These are phyloP conservation scores for Agriopis marginaria DNA, from an alignment of 2,888 invertebrate species.

Conservation along the genomic window DNA sequence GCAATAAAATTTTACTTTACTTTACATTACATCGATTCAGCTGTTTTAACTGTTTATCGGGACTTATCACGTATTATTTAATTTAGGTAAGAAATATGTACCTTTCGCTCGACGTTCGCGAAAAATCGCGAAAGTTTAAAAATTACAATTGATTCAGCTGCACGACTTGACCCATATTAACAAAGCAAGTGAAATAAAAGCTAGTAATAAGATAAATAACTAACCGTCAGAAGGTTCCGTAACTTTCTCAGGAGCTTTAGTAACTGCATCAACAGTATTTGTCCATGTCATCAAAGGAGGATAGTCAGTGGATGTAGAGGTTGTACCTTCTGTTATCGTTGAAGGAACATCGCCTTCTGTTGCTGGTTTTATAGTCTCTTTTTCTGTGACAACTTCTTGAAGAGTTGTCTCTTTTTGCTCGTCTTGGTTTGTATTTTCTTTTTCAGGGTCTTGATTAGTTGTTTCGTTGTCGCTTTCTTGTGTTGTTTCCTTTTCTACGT, in stretches of 20 bases:
- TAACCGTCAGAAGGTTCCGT: conserved; percentile 67
- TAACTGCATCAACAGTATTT: conserved; percentile 66
- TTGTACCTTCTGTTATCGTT: conserved; percentile 45
- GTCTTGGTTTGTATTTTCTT: conserved; percentile 47
- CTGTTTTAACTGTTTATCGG: too few relatives aligned
- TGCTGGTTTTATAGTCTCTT: conserved; percentile 57
- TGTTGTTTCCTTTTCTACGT: conserved; percentile 6
- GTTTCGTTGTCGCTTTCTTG: conserved; percentile 32
- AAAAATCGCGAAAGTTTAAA: too few relatives aligned
- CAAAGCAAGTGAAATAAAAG: too few relatives aligned
- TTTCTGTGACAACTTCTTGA: conserved; percentile 51
- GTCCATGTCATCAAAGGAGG: conserved; percentile 85
- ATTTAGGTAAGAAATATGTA: too few relatives aligned
- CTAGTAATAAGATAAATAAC: conserved; percentile 34
- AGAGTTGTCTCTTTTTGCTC: conserved; percentile 30
- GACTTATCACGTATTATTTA: too few relatives aligned
- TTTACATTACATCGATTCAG: too few relatives aligned
- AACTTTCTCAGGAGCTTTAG: conserved; percentile 62
- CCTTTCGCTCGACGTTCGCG: too few relatives aligned
- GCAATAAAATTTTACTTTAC: too few relatives aligned
- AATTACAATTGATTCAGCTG: too few relatives aligned
- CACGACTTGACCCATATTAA: too few relatives aligned
- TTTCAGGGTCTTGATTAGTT: conserved; percentile 27
- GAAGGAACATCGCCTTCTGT: conserved; percentile 56
- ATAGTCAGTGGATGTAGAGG: conserved; percentile 59